Percentiles rank a stretch among this genome's conserved stretches.
Conservation (phyloP, 2,113 vertebrate species). For the Acrocephalus kingi region DNA sequence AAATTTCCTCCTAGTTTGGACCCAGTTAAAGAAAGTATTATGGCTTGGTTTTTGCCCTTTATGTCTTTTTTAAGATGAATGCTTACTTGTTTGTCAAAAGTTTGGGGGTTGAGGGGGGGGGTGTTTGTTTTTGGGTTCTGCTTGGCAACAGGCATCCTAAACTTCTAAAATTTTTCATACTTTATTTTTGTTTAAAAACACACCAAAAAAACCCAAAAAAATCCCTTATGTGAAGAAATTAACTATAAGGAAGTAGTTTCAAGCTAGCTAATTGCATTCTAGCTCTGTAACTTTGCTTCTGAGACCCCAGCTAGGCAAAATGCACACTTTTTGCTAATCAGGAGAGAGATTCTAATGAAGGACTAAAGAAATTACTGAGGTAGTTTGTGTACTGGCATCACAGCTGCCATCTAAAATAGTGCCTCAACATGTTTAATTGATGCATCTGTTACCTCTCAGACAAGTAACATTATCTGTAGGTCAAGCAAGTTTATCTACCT, state of each 20-base stretch:
- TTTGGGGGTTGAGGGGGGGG: rapidly evolving
- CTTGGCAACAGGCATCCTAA: neutral
- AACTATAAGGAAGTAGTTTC: neutral
- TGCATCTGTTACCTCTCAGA: neutral
- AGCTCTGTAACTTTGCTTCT: neutral
- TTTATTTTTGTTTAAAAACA: neutral
- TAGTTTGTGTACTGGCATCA: neutral
- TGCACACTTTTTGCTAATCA: neutral
- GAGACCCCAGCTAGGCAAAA: neutral
- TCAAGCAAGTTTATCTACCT: neutral
- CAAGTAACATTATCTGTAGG: neutral
- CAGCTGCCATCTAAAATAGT: neutral
- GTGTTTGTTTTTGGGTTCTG: neutral
- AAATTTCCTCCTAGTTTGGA: neutral
- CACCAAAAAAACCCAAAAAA: rapidly evolving
- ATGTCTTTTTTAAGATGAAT: neutral
- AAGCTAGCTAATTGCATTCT: neutral
- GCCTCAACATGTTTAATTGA: neutral
- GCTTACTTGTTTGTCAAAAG: neutral
- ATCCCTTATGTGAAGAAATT: neutral
- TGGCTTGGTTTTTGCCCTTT: neutral
- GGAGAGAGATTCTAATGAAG: neutral
- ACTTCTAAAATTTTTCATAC: neutral
- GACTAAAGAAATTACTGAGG: neutral
- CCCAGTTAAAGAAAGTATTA: neutral